Conservation (phyloP, 1,140 invertebrate species). For the Apolygus lucorum region DNA sequence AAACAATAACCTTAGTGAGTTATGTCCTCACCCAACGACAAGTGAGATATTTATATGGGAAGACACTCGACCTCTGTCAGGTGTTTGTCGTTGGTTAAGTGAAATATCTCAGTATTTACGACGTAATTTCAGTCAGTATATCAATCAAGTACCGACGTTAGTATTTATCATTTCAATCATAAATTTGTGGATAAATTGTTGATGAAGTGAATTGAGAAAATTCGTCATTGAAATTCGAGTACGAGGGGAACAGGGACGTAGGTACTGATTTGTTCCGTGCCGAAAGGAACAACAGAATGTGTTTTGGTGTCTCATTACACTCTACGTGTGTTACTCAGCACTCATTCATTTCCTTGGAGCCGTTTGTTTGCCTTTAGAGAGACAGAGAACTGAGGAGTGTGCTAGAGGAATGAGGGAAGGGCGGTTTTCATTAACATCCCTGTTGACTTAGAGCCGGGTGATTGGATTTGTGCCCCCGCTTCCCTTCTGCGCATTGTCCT, state of each 20-base stretch:
- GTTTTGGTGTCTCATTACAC: constrained; percentile 16
- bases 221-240: not conserved
- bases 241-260: not conserved
- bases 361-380: constrained; percentile 5
- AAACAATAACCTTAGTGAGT: no score
- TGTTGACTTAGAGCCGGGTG: constrained; percentile 16
- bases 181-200: not conserved
- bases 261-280: not conserved
- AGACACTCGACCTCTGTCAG: no score
- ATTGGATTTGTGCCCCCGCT: constrained; percentile 10
- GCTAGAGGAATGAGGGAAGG: not conserved
- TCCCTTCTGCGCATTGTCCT: not conserved
- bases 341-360: constrained; percentile 7
- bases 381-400: not conserved
- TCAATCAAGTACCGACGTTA: no score
- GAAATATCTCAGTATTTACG: no score
- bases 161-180: no score
- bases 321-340: constrained; percentile 8
- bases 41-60: no score
- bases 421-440: constrained; percentile 13
- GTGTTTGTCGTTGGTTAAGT: no score
- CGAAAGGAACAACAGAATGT: not conserved
- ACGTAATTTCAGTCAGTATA: no score
- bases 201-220: not conserved
- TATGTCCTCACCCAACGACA: no score